phyloP scores from a whole-genome alignment of 2,797 vertebrate species.

The Rhinoraja longicauda region DNA sequence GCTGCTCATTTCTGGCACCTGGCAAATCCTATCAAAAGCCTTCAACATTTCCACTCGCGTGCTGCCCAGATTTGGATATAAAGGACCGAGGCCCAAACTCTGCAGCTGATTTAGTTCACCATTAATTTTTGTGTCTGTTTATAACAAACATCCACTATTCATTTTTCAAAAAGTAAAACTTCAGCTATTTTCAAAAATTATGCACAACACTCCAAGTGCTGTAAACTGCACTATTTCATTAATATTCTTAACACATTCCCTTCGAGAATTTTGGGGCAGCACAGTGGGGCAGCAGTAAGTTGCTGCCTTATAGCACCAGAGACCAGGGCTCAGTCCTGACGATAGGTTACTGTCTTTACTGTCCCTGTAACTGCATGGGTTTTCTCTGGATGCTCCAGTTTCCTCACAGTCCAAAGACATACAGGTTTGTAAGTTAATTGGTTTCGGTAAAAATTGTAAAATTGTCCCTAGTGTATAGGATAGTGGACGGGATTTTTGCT shows the following conservation, averaged over 20 bases:
- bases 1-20: background rate
- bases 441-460: no score
- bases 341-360: no score
- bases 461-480: no score
- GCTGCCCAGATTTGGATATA: background rate
- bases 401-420: no score
- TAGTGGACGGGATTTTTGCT: no score
- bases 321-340: no score
- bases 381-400: no score
- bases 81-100: background rate
- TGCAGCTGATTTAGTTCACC: background rate
- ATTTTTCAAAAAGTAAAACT: background rate
- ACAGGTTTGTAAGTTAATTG: no score
- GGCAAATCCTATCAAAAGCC: background rate
- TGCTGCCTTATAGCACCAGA: no score
- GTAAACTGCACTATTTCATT: background rate
- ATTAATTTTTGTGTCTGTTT: background rate
- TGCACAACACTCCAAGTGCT: background rate
- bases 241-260: background rate
- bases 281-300: no score
- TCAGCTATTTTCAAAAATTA: background rate
- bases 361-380: no score
- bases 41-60: background rate
- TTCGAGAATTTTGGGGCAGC: background rate
- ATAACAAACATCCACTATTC: background rate